Evolutionary conservation across 2,113 vertebrate species (phyloP).

Genomic region (Stegostoma tigrinum): DNA sequence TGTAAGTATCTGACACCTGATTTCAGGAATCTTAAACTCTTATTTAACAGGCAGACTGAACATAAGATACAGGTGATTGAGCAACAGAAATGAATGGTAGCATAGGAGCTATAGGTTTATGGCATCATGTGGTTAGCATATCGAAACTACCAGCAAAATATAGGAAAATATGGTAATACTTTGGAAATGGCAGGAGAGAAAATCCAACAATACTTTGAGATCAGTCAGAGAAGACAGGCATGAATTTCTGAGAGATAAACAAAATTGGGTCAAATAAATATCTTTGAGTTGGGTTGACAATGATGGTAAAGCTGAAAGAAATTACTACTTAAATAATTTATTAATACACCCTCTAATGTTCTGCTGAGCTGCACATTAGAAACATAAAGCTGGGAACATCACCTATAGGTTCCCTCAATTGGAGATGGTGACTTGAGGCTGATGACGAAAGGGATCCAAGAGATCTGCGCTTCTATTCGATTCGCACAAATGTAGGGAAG

Average conservation of each 20-base stretch:
- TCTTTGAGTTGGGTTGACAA: neutral
- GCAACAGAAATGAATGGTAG: neutral
- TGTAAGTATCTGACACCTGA: neutral
- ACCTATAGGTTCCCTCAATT: neutral
- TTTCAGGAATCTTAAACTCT: neutral
- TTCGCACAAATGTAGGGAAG: neutral
- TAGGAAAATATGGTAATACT: neutral
- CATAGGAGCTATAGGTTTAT: neutral
- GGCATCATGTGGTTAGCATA: neutral
- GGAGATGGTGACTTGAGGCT: neutral
- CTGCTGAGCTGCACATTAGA: neutral
- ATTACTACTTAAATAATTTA: neutral
- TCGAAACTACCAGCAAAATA: neutral
- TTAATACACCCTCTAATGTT: neutral
- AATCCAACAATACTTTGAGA: neutral
- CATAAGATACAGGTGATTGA: neutral
- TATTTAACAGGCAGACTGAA: neutral
- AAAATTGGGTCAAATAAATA: too few relatives aligned
- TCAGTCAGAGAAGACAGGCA: neutral
- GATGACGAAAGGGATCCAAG: neutral
- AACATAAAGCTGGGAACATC: neutral
- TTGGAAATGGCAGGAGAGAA: neutral
- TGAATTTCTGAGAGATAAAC: neutral
- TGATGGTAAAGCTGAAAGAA: neutral
- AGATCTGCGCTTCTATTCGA: neutral